These are phyloP conservation scores for Thecophora atra DNA, from an alignment of 2,888 invertebrate species.

Conservation along the genomic window DNA sequence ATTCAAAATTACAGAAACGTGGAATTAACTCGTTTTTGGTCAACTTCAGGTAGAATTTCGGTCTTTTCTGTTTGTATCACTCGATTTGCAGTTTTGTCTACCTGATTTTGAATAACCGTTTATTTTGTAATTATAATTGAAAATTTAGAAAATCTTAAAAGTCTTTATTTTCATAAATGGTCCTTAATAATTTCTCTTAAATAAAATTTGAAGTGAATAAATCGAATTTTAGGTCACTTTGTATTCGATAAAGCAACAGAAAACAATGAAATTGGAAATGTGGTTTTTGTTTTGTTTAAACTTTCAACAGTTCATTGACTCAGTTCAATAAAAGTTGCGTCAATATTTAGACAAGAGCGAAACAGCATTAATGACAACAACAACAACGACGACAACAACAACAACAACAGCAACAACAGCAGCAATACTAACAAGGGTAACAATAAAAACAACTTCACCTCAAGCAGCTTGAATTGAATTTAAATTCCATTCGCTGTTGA, in stretches of 20 bases:
- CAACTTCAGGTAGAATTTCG: background rate
- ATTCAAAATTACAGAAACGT: background rate
- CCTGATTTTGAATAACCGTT: too few species aligned
- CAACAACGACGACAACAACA: slow-evolving; percentile 18
- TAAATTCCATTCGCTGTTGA: background rate
- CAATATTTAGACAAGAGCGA: slow-evolving; percentile 1
- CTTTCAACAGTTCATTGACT: slow-evolving; percentile 11
- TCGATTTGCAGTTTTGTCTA: too few species aligned
- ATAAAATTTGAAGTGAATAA: background rate
- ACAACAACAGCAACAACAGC: slow-evolving; percentile 21
- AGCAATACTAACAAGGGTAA: background rate
- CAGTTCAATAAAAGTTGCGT: background rate
- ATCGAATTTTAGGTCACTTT: background rate
- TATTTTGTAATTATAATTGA: too few species aligned
- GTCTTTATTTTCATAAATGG: too few species aligned
- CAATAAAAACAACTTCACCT: slow-evolving; percentile 5
- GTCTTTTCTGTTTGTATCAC: too few species aligned
- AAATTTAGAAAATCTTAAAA: too few species aligned
- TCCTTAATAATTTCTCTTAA: background rate
- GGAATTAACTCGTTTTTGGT: background rate
- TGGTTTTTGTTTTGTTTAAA: background rate
- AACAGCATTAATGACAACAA: background rate
- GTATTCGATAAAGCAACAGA: background rate
- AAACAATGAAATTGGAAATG: too few species aligned
- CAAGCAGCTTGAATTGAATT: background rate